Evolutionary conservation across 2,113 vertebrate genomes (phyloP), one percentile per base, ranked within the genome.

Genomic region (Manacus vitellinus): DNA sequence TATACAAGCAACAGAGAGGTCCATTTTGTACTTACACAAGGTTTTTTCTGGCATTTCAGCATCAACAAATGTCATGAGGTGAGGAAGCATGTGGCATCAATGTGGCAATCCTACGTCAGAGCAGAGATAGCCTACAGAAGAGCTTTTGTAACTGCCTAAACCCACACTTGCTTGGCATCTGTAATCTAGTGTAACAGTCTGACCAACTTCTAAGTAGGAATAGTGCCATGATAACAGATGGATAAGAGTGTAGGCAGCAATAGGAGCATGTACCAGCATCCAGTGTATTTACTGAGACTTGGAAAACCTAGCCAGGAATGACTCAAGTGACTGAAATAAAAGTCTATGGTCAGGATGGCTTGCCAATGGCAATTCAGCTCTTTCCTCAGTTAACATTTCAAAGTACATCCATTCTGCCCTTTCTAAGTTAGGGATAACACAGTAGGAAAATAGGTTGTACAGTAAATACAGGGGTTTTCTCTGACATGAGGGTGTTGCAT

Each of bases 171-270:
- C 67, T 95, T 95, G 96, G 94, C 96, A 91, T 35, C 33, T 85
- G 59, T 55, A 73, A 56, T 31, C 62, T 51, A 89, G 55, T 51
- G 51, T 80, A 96, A 91, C 77, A 72, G 87, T 83, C 63, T 20
- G 2, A 95, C 84, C 84, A 97, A 92, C 66, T 92, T 89, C 65
- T 76, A 97, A 88, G 92, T 24, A 91, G 96, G 97, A 97, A 89
- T 41, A 35, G 4, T 76, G 94, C 96, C 96, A 97, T 76, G 52
- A 24, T 63, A 89, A 95, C 96, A 97, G 97, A 97, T 97, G 97
- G 97, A 13, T 92, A 63, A 71, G 92, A 89, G 86, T 88, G 89
- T 89, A 92, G 92, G 88, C 94, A 96, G 95, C 92, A 94, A 97
- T 10, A 95, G 91, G 87, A 95, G 92, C 67, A 93, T 88, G 91